Base-by-base conservation (phyloP, 2,113 vertebrate species). In the Anguilla japonica region DNA sequence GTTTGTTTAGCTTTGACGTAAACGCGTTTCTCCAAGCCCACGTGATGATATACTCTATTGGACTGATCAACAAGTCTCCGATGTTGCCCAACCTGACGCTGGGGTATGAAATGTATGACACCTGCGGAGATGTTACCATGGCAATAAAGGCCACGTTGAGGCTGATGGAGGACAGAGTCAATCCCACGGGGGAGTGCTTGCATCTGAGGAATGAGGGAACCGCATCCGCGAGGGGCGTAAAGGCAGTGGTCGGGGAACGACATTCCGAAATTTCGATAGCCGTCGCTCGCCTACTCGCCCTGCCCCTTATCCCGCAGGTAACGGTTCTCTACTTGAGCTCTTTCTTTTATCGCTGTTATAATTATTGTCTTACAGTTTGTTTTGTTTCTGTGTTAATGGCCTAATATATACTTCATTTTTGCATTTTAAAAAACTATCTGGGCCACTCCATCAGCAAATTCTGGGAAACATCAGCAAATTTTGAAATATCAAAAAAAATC, bases 101-200 rank as follows among this genome's bases (percentile, higher is more conserved):
- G 3, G 93, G 93, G 26, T 94, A 94, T 40, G 88, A 93, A 85
- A 92, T 94, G 50, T 91, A 93, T 71, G 93, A 94, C 89, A 95
- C 92, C 5, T 94, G 94, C 79, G 88, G 50, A 20, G 91, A 94
- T 85, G 91, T 92, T 0, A 50, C 80, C 46, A 43, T 89, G 0
- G 91, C 93, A 57, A 50, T 92, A 60, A 85, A n/a, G 50, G 90
- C 87, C 0, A 80, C 90, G 0, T 89, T 94, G 3, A 83, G 88
- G 60, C 71, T 95, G 39, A 56, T 93, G 85, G 83, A 83, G 57
- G 60, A 34, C 41, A 60, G 50, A 81, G 1, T 9, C 22, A 22
- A 85, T 0, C 87, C 82, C 13, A 84, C 88, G 9, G 18, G 79
- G 0, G 0, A 63, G 18, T 81, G 79, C 14, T 92, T 87, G 87